These are phyloP conservation scores for Netelia melanura DNA, from an alignment of 2,888 invertebrate species.

Conservation along the genomic window DNA sequence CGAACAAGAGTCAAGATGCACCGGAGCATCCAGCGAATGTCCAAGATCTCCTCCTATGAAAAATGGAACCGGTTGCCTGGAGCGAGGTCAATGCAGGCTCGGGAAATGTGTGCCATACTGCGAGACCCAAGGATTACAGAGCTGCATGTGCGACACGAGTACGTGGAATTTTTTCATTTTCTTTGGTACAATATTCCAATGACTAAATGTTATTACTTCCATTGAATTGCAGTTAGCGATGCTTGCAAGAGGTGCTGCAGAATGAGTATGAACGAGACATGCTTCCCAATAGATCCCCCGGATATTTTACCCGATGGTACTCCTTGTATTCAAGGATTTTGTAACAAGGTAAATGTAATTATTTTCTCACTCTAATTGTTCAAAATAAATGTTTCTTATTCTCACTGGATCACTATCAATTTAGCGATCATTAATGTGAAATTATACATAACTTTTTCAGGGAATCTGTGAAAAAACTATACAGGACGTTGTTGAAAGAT, in stretches of 20 bases:
- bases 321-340: conserved; percentile 98
- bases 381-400: conserved; percentile 3
- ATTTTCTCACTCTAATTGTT: not conserved
- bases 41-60: conserved; percentile 94
- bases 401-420: not conserved
- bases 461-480: conserved; percentile 97
- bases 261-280: conserved; percentile 95
- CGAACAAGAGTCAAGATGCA: conserved; percentile 96
- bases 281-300: conserved; percentile 94
- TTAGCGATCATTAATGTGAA: not conserved
- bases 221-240: conserved; percentile 90
- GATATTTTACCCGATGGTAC: conserved; percentile 97
- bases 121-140: conserved; percentile 95
- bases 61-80: conserved; percentile 95
- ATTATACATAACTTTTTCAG: conserved; percentile 85
- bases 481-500: conserved; percentile 97
- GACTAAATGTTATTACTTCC: conserved; percentile 10
- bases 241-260: conserved; percentile 98
- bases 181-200: conserved; percentile 23
- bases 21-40: conserved; percentile 92
- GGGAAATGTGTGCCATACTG: conserved; percentile 98
- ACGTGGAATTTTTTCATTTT: conserved; percentile 78
- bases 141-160: conserved; percentile 99
- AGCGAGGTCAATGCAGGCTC: conserved; percentile 94
- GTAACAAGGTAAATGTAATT: conserved; percentile 91